phyloP scores from a whole-genome alignment of 2,888 invertebrate species.

The Chironomus tentans region DNA sequence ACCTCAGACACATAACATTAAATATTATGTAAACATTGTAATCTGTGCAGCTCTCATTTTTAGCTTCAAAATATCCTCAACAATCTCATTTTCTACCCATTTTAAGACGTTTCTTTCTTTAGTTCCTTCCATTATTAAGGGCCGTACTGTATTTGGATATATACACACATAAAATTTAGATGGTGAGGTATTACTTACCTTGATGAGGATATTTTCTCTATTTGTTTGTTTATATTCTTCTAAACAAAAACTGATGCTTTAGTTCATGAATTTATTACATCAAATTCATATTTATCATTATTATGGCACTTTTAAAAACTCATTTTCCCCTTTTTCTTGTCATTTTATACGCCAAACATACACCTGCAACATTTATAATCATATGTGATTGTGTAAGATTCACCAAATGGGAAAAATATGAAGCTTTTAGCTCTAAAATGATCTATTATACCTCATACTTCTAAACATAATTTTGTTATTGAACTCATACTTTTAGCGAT shows the following conservation, averaged over 20 bases:
- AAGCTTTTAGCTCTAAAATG: conserved; percentile 15
- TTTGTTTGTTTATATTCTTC: no score
- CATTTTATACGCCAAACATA: neutral
- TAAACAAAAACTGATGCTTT: neutral
- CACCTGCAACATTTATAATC: neutral
- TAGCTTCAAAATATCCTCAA: neutral
- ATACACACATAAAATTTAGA: neutral
- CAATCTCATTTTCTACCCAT: neutral
- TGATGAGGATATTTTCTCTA: no score
- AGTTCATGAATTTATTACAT: conserved; percentile 12
- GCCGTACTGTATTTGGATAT: no score
- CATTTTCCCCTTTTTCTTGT: neutral
- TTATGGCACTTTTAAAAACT: conserved; percentile 22
- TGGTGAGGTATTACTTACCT: neutral
- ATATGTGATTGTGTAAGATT: neutral
- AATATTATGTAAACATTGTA: conserved; percentile 4
- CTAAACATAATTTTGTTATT: no score
- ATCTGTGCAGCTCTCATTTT: neutral
- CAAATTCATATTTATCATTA: conserved; percentile 22
- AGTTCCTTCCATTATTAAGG: neutral
- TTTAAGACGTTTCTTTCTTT: neutral
- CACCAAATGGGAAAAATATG: neutral
- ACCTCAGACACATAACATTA: neutral
- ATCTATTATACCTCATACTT: conserved; percentile 14
- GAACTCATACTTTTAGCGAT: no score